Evolutionary conservation across 2,888 invertebrate species (phyloP).

Genomic region (Leucania comma): DNA sequence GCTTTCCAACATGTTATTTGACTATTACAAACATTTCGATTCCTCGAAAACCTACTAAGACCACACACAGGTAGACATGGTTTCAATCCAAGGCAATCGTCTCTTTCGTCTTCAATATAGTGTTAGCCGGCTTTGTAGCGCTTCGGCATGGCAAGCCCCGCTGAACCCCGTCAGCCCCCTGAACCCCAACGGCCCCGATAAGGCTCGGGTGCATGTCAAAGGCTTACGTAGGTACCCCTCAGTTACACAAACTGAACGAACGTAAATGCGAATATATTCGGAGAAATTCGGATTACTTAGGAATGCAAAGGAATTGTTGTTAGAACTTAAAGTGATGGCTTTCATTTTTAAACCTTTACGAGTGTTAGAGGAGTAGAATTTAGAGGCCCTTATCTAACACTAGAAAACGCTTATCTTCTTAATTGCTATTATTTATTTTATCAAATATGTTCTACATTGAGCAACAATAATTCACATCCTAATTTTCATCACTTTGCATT

Average conservation of each 20-base stretch:
- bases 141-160: conserved; percentile 11
- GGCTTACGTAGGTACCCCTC: conserved; percentile 37
- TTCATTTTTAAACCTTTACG: not conserved
- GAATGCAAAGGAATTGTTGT: not conserved
- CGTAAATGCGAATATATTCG: conserved; percentile 13
- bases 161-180: not conserved
- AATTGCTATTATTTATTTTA: not conserved
- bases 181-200: conserved; percentile 1
- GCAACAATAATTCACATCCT: not conserved
- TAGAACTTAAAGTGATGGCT: not conserved
- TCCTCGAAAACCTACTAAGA: not conserved
- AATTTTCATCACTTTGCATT: conserved; percentile 1
- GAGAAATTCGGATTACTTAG: not conserved
- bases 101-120: conserved; percentile 40
- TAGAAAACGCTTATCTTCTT: no score
- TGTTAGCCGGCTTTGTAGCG: conserved; percentile 53
- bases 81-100: conserved; percentile 62
- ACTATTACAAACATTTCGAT: not conserved
- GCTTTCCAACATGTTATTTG: not conserved
- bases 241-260: conserved; percentile 13
- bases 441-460: not conserved
- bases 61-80: conserved; percentile 19
- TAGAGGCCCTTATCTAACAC: no score
- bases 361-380: no score
- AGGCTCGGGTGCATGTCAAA: conserved; percentile 49